Evolutionary conservation across 2,888 invertebrate species (phyloP).

Genomic region (Melinopterus prodromus): DNA sequence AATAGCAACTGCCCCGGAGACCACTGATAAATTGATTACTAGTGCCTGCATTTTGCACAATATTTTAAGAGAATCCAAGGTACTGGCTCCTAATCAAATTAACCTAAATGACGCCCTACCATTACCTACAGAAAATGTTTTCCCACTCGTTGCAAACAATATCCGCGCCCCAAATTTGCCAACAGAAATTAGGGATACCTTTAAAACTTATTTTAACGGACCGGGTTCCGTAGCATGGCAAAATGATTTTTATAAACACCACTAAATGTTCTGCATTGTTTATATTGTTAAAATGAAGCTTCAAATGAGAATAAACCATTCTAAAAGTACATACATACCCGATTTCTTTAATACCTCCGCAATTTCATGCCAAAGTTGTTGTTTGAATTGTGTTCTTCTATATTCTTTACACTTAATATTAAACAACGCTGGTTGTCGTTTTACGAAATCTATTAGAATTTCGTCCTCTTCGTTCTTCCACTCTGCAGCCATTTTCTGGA

Average conservation of each 20-base stretch:
- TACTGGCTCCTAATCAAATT: conserved; percentile 11
- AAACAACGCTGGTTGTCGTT: no score
- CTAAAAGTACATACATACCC: no score
- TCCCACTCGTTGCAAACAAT: conserved; percentile 33
- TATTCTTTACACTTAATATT: no score
- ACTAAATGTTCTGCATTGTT: no score
- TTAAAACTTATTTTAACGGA: conserved; percentile 39
- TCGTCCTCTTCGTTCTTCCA: no score
- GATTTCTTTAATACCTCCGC: no score
- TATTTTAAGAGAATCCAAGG: not conserved
- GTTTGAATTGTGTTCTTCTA: no score
- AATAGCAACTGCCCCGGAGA: not conserved
- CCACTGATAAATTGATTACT: not conserved
- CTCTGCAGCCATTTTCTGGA: no score
- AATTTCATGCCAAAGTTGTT: no score
- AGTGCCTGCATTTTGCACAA: not conserved
- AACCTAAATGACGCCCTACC: conserved; percentile 18
- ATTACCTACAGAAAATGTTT: conserved; percentile 40
- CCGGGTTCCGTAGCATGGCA: conserved; percentile 34
- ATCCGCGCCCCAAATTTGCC: conserved; percentile 33
- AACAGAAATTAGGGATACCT: conserved; percentile 36
- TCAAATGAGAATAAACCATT: no score
- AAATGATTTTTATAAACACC: conserved; percentile 8
- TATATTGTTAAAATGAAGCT: no score
- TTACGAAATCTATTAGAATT: no score